A percentile compares a stretch with the other conserved stretches of the same genome.
phyloP scores from a whole-genome alignment of 2,113 vertebrate genomes.

The Himantopus leucocephalus region DNA sequence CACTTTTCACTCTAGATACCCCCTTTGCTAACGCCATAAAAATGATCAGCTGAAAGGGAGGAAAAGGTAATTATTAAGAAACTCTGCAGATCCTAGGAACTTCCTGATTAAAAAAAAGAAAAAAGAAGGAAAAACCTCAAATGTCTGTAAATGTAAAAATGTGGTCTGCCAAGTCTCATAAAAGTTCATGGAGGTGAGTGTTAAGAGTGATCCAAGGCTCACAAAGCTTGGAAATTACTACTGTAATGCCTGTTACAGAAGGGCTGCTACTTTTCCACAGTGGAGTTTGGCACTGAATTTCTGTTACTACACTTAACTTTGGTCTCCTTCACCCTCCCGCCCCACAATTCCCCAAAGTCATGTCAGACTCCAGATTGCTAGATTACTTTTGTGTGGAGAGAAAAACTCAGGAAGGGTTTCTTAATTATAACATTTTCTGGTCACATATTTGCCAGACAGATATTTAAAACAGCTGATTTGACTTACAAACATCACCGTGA shows the following conservation, averaged over 20 bases:
- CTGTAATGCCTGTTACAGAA: neutral
- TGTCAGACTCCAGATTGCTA: neutral
- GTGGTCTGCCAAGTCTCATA: neutral
- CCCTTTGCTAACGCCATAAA: constrained; percentile 97
- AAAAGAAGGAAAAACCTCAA: neutral
- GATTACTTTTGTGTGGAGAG: neutral
- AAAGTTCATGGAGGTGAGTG: neutral
- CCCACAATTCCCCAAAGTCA: neutral
- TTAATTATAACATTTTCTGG: neutral
- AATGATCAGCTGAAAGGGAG: constrained; percentile 84
- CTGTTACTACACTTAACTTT: neutral
- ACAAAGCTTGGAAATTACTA: neutral
- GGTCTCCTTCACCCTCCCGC: accelerated
- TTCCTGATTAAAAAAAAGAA: neutral
- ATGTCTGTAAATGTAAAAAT: neutral
- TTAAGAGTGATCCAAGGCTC: neutral
- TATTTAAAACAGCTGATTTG: neutral
- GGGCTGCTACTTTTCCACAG: neutral
- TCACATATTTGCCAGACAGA: neutral
- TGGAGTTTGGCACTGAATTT: neutral
- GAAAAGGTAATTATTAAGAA: neutral
- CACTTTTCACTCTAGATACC: constrained; percentile 87
- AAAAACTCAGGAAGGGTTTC: neutral
- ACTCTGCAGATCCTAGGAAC: neutral
- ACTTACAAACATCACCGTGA: neutral